phyloP scores from a whole-genome alignment of 2,113 vertebrate genomes.

The Platichthys stellatus region DNA sequence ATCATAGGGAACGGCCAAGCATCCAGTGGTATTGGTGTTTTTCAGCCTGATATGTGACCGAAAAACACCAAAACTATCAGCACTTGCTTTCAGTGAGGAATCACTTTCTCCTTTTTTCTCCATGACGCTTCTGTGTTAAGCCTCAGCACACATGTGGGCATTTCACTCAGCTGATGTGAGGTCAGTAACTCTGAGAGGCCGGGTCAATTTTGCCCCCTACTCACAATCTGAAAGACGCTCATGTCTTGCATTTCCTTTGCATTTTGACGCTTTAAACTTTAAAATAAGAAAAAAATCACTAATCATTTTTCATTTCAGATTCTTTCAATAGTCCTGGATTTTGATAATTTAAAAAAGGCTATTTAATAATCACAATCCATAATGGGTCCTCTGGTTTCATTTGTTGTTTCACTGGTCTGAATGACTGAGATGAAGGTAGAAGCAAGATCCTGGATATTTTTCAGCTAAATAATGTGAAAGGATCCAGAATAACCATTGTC shows the following conservation, averaged over 20 bases:
- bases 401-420: neutral
- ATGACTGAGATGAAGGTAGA: too few relatives aligned
- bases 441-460: too few relatives aligned
- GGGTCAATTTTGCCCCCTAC: conserved; percentile 77
- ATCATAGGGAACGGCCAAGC: neutral
- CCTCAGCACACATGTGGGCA: neutral
- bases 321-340: neutral
- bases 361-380: conserved; percentile 3
- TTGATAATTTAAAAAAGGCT: neutral
- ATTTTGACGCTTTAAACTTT: neutral
- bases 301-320: conserved; percentile 9
- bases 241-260: conserved; percentile 12
- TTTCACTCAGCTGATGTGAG: conserved; percentile 43
- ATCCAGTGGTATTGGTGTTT: conserved; percentile 3
- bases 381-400: conserved; percentile 6
- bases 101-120: conserved; percentile 3
- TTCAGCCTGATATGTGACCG: neutral
- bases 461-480: neutral
- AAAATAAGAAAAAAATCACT: neutral
- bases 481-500: too few relatives aligned
- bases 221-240: conserved; percentile 59
- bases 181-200: conserved; percentile 52
- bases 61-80: neutral
- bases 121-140: conserved; percentile 3
- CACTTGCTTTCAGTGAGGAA: conserved; percentile 9